These are phyloP conservation scores for Corvus cornix DNA, from an alignment of 2,113 vertebrate species.

Conservation along the genomic window DNA sequence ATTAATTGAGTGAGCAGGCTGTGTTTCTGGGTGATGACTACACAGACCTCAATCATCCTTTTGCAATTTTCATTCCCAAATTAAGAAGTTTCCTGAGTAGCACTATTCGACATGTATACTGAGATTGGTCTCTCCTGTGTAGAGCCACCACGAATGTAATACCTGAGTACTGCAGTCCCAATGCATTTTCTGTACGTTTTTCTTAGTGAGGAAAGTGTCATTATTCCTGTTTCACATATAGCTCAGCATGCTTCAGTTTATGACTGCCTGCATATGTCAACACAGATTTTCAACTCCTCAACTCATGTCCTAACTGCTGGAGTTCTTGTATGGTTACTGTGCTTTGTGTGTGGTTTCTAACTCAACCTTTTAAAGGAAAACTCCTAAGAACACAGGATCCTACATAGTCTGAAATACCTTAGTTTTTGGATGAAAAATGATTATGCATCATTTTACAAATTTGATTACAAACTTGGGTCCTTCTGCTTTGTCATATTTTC, in stretches of 20 bases:
- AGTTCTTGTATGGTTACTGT: neutral
- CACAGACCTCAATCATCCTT: neutral
- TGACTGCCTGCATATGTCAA: neutral
- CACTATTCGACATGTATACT: neutral
- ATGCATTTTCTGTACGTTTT: neutral
- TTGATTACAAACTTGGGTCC: neutral
- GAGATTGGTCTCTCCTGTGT: neutral
- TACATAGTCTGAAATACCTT: neutral
- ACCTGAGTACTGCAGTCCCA: neutral
- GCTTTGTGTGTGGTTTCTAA: neutral
- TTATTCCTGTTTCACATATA: neutral
- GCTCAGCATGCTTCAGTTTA: neutral
- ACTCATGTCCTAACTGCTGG: neutral
- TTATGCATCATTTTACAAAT: neutral
- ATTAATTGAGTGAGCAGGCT: neutral
- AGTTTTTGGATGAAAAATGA: neutral
- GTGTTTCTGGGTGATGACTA: neutral
- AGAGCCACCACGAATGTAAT: neutral
- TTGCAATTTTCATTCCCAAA: neutral
- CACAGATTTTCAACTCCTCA: neutral
- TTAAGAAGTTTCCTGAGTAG: neutral
- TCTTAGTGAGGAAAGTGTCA: neutral
- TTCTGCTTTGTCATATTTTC: neutral
- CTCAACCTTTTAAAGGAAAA: neutral
- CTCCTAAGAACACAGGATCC: neutral